These are phyloP conservation scores for Sycophila sp. DNA, from an alignment of 1,140 invertebrate genomes.

Conservation along the genomic window DNA sequence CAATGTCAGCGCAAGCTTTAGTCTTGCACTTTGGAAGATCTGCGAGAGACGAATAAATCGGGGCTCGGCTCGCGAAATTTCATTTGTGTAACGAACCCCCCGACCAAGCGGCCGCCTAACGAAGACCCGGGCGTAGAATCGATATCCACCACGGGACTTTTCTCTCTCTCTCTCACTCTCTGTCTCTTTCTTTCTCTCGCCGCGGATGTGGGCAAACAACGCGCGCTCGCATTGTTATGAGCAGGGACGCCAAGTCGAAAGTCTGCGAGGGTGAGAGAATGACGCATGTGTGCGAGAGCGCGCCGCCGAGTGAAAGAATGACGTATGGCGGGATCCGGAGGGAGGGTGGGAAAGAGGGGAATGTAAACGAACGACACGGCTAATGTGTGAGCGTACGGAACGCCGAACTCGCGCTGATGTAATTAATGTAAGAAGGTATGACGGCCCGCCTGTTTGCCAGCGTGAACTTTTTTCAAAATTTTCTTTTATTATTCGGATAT, in stretches of 20 bases:
- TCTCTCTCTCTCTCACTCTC: too few relatives aligned
- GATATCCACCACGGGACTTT: conserved; percentile 6
- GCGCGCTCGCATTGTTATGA: background rate
- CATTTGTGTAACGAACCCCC: conserved; percentile 10
- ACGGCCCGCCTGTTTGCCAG: too few relatives aligned
- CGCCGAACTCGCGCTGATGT: too few relatives aligned
- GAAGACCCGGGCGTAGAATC: conserved; percentile 16
- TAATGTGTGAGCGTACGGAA: background rate
- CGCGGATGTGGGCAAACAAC: conserved; percentile 3
- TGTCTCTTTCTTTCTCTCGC: too few relatives aligned
- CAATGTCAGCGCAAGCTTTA: too few relatives aligned
- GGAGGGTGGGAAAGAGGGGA: background rate
- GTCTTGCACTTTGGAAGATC: too few relatives aligned
- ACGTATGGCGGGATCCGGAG: background rate
- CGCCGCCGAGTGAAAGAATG: conserved; percentile 5
- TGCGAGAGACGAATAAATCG: background rate
- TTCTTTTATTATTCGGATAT: too few relatives aligned
- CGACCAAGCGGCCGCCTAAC: background rate
- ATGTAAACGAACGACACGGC: background rate
- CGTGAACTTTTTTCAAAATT: too few relatives aligned
- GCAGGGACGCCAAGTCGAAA: background rate
- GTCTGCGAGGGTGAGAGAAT: background rate
- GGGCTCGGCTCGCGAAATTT: background rate
- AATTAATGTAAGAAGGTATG: too few relatives aligned
- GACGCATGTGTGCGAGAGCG: background rate